phyloP scores from a whole-genome alignment of 1,140 invertebrate genomes.

The Wasmannia auropunctata region DNA sequence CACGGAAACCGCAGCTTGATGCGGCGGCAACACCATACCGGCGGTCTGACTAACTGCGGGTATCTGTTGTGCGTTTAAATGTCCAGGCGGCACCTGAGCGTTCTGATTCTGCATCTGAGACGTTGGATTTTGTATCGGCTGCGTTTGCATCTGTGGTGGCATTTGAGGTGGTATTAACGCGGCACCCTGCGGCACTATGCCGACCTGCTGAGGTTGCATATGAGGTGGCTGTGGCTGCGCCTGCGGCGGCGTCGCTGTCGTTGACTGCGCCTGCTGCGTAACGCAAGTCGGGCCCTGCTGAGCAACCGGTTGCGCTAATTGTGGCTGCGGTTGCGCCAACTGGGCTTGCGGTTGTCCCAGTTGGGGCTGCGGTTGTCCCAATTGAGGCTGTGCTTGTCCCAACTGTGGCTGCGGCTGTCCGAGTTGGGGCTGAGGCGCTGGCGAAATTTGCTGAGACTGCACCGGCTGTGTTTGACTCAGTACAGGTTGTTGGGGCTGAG shows the following conservation, averaged over 20 bases:
- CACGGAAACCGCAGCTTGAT: constrained; percentile 69
- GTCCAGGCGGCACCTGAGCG: constrained; percentile 55
- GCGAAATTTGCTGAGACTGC: constrained; percentile 61
- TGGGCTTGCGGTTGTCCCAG: constrained; percentile 66
- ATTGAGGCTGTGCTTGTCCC: constrained; percentile 66
- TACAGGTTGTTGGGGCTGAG: constrained; percentile 64
- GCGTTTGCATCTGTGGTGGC: constrained; percentile 75
- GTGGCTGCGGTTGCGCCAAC: constrained; percentile 61
- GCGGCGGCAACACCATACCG: constrained; percentile 65
- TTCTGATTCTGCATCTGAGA: constrained; percentile 62
- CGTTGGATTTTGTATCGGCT: constrained; percentile 77
- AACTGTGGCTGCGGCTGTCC: constrained; percentile 64
- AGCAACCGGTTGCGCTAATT: constrained; percentile 67
- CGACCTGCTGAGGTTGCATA: constrained; percentile 76
- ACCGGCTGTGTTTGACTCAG: constrained; percentile 70
- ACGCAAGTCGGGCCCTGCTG: constrained; percentile 73
- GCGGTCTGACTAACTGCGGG: constrained; percentile 73
- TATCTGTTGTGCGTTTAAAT: constrained; percentile 71
- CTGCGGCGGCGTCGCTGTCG: constrained; percentile 39
- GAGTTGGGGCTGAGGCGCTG: constrained; percentile 1
- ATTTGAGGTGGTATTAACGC: constrained; percentile 73
- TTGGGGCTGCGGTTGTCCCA: constrained; percentile 64
- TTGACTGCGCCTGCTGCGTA: constrained; percentile 65
- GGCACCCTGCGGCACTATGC: constrained; percentile 76
- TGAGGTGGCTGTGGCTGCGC: constrained; percentile 42